Conservation (phyloP, 2,797 vertebrate species). For the Ibycter americanus region DNA sequence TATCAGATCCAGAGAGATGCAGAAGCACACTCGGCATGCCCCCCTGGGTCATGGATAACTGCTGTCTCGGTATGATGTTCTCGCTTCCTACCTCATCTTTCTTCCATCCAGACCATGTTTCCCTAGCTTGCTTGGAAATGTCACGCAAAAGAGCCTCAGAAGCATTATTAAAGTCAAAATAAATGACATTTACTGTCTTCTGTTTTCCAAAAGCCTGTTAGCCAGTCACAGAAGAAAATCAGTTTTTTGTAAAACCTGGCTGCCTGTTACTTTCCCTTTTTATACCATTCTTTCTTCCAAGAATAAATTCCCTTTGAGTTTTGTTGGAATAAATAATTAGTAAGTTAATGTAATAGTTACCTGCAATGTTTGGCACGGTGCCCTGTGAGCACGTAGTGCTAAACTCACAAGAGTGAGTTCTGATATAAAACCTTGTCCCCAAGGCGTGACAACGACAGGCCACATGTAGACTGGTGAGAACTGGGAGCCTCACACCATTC, state of each 20-base stretch:
- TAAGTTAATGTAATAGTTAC: background rate
- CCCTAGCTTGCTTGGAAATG: background rate
- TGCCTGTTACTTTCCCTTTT: background rate
- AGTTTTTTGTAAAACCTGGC: background rate
- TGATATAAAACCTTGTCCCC: background rate
- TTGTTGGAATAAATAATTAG: background rate
- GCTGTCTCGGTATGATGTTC: background rate
- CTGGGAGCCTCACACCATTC: background rate
- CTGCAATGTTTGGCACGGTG: background rate
- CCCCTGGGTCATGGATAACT: background rate
- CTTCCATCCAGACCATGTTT: background rate
- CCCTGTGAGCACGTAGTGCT: background rate
- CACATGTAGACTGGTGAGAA: rapidly evolving
- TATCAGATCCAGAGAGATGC: background rate
- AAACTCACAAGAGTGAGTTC: background rate
- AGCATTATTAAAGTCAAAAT: slow-evolving; percentile 17
- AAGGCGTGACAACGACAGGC: background rate
- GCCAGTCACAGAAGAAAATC: background rate
- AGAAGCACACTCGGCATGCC: background rate
- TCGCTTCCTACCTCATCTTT: background rate
- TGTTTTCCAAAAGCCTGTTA: background rate
- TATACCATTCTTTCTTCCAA: background rate
- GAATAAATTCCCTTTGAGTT: background rate
- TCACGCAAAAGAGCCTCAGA: background rate
- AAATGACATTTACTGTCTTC: background rate